These are phyloP conservation scores for Miniopterus natalensis DNA, from an alignment of 2,113 vertebrate species.

Conservation along the genomic window DNA sequence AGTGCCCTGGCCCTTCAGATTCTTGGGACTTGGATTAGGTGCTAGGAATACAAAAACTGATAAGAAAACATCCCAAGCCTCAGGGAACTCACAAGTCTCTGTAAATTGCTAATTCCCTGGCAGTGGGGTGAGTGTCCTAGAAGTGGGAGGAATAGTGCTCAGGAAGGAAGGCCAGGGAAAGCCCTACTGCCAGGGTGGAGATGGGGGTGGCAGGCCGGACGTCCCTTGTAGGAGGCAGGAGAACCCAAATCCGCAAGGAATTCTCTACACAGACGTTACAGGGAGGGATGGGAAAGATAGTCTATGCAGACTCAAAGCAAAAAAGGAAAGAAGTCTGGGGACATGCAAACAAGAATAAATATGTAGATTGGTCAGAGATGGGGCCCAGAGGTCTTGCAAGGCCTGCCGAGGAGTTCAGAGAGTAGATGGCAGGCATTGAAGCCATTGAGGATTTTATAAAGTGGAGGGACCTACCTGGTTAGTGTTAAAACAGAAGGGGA, in stretches of 20 bases:
- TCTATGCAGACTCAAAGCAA: background rate
- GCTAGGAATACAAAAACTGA: background rate
- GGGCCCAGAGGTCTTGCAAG: background rate
- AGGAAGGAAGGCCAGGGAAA: background rate
- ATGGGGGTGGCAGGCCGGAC: no score
- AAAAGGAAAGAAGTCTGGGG: background rate
- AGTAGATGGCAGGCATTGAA: background rate
- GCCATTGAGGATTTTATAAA: background rate
- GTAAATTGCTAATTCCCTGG: background rate
- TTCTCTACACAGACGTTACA: background rate
- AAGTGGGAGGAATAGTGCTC: background rate
- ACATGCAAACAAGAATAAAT: background rate
- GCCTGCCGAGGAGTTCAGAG: background rate
- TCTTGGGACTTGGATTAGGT: constrained; percentile 31
- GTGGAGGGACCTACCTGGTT: background rate
- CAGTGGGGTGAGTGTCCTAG: background rate
- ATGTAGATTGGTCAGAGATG: background rate
- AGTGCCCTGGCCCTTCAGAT: background rate
- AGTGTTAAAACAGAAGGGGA: background rate
- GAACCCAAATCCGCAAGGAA: background rate
- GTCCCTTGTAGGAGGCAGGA: background rate
- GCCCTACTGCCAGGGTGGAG: background rate
- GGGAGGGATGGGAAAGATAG: background rate
- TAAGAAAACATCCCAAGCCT: background rate
- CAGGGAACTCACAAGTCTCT: background rate